A percentile compares a stretch with the other conserved stretches of the same genome.
Evolutionary conservation across 2,797 vertebrate species (phyloP).

Genomic region (Chrysocyon brachyurus): DNA sequence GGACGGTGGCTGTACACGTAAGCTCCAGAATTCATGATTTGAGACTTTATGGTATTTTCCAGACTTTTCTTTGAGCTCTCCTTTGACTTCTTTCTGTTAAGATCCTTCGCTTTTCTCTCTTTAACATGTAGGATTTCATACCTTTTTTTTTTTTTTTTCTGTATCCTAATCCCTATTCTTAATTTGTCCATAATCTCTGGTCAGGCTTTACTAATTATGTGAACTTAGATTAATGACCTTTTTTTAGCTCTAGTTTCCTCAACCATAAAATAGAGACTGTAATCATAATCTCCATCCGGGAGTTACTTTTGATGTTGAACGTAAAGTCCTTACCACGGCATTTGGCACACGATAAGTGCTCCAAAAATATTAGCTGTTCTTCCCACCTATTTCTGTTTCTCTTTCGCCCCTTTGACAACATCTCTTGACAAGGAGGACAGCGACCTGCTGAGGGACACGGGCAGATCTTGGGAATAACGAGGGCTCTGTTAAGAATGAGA

Average conservation of each 20-base stretch:
- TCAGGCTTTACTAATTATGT: not conserved
- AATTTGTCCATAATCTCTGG: not conserved
- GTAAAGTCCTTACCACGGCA: not conserved
- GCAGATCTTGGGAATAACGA: rapidly evolving
- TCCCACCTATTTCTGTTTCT: rapidly evolving
- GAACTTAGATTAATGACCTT: not conserved
- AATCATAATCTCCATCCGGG: not conserved
- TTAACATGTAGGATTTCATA: not conserved
- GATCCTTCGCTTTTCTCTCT: not conserved
- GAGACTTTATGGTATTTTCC: not conserved
- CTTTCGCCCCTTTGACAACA: not conserved
- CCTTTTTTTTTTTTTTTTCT: not conserved
- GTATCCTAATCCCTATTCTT: not conserved
- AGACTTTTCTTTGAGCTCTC: not conserved
- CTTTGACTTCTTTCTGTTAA: not conserved
- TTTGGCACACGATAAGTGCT: not conserved
- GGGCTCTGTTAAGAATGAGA: not conserved
- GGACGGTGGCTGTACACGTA: slow-evolving; percentile 93
- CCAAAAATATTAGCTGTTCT: not conserved
- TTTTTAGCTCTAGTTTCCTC: not conserved
- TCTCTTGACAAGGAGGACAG: not conserved
- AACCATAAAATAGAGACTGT: not conserved
- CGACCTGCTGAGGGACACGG: rapidly evolving
- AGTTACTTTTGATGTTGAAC: too few relatives aligned
- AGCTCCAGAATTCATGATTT: slow-evolving; percentile 66